Base-by-base conservation (phyloP, 2,113 vertebrate species). In the Philantomba maxwellii region DNA sequence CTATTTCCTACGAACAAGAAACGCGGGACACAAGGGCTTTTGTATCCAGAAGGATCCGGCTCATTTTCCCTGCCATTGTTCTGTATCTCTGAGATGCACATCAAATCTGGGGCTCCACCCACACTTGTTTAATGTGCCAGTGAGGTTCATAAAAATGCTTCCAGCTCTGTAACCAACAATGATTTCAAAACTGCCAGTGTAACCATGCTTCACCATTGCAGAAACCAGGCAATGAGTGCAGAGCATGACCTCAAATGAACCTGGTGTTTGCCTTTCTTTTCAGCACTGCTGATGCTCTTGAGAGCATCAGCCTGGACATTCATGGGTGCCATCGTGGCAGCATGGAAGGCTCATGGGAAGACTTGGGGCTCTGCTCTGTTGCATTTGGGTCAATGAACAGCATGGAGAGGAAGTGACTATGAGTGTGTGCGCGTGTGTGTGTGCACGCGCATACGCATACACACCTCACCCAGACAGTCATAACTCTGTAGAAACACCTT, bases 391-490 rank as follows among this genome's bases (percentile, higher is more conserved):
- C 26, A 58, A 90, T 36, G 57, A 82, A 57, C 4, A n/a, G n/a
- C 19, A 80, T 36, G 9, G 87, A 70, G 36, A 57, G 36, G 57
- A 17, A 73, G 25, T 19, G 25, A 64, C 36, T 57, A 10, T 4
- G 81, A 43, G 49, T 5, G 75, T 2, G 19, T 8, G 17, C 4
- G 53, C 15, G 47, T 2, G 6, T 16, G 45, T 0, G 3, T 0
- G 3, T 0, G 4, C 10, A 2, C 13, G 3, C 13, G 1, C 2
- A 0, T 16, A 9, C 0, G 7, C 15, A 1, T 53, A 21, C 15
- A 5, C 13, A 30, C 28, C 8, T 25, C 43, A 55, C 21, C 53
- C 45, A 30, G 57, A 12, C 4, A 23, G 58, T 36, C 19, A 6
- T 10, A 26, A 62, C 45, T 89, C 33, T 16, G 47, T 43, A 36